phyloP scores from a whole-genome alignment of 2,888 invertebrate genomes.

The Philereme transversata region DNA sequence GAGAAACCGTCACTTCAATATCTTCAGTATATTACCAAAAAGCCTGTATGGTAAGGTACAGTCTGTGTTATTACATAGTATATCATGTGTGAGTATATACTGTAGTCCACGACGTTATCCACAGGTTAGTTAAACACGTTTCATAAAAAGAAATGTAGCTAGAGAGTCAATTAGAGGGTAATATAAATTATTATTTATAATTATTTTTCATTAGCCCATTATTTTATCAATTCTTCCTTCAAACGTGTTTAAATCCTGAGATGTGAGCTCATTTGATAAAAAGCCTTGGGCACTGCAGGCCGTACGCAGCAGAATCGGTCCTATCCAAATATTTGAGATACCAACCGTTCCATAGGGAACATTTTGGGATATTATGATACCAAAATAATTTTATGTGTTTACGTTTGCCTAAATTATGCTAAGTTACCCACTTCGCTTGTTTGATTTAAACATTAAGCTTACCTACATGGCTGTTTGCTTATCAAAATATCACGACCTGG shows the following conservation, averaged over 20 bases:
- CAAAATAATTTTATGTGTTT: slow-evolving; percentile 43
- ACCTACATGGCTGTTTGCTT: too few species aligned
- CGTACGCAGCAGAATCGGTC: slow-evolving; percentile 50
- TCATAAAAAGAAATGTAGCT: too few species aligned
- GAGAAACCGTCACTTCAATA: too few species aligned
- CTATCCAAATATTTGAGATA: slow-evolving; percentile 69
- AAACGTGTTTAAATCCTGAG: slow-evolving; percentile 12
- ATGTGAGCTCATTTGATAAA: slow-evolving; percentile 54
- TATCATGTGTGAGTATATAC: too few species aligned
- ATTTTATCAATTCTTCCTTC: slow-evolving; percentile 2
- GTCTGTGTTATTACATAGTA: too few species aligned
- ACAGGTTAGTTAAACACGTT: too few species aligned
- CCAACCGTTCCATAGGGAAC: slow-evolving; percentile 52
- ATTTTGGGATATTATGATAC: slow-evolving; percentile 52
- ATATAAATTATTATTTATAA: too few species aligned
- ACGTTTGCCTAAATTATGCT: slow-evolving; percentile 40
- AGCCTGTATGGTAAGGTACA: too few species aligned
- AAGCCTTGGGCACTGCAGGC: slow-evolving; percentile 32
- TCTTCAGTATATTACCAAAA: too few species aligned
- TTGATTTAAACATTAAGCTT: slow-evolving; percentile 36
- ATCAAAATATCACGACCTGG: too few species aligned
- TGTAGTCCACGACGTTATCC: too few species aligned
- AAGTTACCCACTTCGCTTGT: slow-evolving; percentile 33
- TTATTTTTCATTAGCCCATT: slow-evolving; percentile 66
- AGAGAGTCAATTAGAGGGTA: too few species aligned